Conservation (phyloP, 2,113 vertebrate species). For the Oryzias woworae region DNA sequence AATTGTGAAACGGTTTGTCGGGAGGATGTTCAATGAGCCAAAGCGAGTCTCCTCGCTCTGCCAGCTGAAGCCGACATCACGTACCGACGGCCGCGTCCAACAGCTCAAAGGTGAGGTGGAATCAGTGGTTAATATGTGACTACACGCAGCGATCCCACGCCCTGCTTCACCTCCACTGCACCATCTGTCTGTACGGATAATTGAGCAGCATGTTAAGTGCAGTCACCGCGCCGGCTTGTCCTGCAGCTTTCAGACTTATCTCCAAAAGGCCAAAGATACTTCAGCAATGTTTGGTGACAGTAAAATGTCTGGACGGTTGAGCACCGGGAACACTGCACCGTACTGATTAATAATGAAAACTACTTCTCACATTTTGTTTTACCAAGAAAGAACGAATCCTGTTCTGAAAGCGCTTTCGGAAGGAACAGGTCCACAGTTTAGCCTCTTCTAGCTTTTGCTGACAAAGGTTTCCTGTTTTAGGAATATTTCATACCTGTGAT, state of each 20-base stretch:
- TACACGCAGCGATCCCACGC: slow-evolving; percentile 39
- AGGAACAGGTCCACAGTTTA: too few species aligned
- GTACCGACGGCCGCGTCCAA: background rate
- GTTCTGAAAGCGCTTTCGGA: too few species aligned
- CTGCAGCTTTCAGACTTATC: slow-evolving; percentile 26
- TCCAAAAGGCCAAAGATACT: slow-evolving; percentile 24
- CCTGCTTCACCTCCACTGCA: slow-evolving; percentile 44
- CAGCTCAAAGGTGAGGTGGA: slow-evolving; percentile 49
- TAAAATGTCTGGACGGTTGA: slow-evolving; percentile 2
- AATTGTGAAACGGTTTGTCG: slow-evolving; percentile 13
- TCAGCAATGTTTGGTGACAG: background rate
- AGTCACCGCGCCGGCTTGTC: slow-evolving; percentile 23
- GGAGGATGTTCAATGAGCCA: slow-evolving; percentile 10
- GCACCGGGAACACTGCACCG: background rate
- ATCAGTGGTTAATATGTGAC: slow-evolving; percentile 60
- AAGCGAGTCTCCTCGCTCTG: slow-evolving; percentile 4
- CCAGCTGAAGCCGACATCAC: background rate
- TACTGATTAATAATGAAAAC: background rate
- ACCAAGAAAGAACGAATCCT: slow-evolving; percentile 1
- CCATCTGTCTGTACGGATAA: slow-evolving; percentile 48
- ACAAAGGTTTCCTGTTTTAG: too few species aligned
- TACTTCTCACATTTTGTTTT: background rate
- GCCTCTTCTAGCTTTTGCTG: too few species aligned
- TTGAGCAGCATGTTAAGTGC: slow-evolving; percentile 44
- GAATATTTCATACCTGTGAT: too few species aligned